Percentiles rank a stretch among this genome's conserved stretches.
These are phyloP conservation scores for Hydrolagus colliei DNA, from an alignment of 2,797 vertebrate genomes.

Conservation along the genomic window DNA sequence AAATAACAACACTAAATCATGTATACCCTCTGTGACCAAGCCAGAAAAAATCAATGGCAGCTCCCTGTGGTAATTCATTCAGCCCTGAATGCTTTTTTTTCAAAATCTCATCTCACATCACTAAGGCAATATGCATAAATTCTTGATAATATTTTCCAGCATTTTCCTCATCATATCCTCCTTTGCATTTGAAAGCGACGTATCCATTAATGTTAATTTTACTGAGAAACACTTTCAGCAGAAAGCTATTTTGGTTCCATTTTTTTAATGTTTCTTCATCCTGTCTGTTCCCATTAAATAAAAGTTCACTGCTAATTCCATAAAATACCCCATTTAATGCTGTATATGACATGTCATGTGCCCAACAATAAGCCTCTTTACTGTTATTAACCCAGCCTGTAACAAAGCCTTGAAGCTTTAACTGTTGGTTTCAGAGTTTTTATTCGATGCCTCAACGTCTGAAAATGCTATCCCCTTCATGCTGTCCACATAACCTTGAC, in stretches of 20 bases:
- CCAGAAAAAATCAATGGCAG: conserved; percentile 40
- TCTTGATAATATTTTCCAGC: conserved; percentile 18
- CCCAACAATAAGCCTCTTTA: neutral
- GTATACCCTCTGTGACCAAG: conserved; percentile 36
- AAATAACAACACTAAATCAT: conserved; percentile 38
- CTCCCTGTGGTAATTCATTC: conserved; percentile 39
- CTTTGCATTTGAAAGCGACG: conserved; percentile 20
- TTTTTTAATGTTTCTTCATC: neutral
- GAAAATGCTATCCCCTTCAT: neutral
- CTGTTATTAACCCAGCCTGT: neutral
- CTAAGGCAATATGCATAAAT: conserved; percentile 28
- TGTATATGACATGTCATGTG: neutral
- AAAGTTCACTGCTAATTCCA: neutral
- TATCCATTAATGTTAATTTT: neutral
- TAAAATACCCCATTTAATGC: neutral
- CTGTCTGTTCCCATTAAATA: neutral
- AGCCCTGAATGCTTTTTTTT: conserved; percentile 34
- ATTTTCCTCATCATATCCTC: neutral
- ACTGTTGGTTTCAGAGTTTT: conserved; percentile 11
- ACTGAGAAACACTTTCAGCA: conserved; percentile 1
- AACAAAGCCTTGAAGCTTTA: neutral
- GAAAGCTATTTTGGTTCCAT: neutral
- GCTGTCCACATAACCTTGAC: neutral
- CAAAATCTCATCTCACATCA: conserved; percentile 24
- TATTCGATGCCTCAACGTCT: neutral